A percentile compares a stretch with the other conserved stretches of the same genome.
phyloP scores from a whole-genome alignment of 2,888 invertebrate species.

The Apantesis nais region DNA sequence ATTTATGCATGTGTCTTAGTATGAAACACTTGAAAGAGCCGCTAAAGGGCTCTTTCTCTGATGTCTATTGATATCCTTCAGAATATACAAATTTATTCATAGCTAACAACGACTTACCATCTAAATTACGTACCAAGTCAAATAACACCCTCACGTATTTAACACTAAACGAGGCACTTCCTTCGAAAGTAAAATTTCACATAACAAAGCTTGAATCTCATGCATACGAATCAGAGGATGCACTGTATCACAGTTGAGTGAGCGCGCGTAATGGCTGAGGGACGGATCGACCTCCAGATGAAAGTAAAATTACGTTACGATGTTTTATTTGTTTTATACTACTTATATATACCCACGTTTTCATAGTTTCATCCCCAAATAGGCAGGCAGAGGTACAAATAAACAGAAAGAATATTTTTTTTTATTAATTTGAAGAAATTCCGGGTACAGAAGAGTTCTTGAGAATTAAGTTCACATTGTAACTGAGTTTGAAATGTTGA shows the following conservation, averaged over 20 bases:
- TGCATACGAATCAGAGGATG: conserved; percentile 62
- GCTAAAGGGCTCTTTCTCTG: background rate
- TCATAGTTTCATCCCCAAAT: background rate
- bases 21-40: background rate
- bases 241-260: conserved; percentile 26
- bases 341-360: background rate
- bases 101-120: conserved; percentile 15
- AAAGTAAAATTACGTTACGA: conserved; percentile 27
- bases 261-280: conserved; percentile 3
- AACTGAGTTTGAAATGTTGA: too few species aligned
- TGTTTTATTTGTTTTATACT: background rate
- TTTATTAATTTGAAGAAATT: background rate
- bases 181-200: conserved; percentile 36
- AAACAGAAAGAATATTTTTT: too few species aligned
- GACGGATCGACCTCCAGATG: conserved; percentile 19
- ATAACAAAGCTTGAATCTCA: conserved; percentile 44
- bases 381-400: background rate
- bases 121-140: conserved; percentile 15
- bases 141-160: conserved; percentile 16
- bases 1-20: background rate
- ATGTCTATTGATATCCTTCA: background rate
- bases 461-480: too few species aligned
- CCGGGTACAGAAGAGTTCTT: too few species aligned
- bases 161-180: conserved; percentile 17
- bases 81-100: conserved; percentile 20